Evolutionary conservation across 1,140 invertebrate species (phyloP).

Genomic region (Drosophila yakuba): DNA sequence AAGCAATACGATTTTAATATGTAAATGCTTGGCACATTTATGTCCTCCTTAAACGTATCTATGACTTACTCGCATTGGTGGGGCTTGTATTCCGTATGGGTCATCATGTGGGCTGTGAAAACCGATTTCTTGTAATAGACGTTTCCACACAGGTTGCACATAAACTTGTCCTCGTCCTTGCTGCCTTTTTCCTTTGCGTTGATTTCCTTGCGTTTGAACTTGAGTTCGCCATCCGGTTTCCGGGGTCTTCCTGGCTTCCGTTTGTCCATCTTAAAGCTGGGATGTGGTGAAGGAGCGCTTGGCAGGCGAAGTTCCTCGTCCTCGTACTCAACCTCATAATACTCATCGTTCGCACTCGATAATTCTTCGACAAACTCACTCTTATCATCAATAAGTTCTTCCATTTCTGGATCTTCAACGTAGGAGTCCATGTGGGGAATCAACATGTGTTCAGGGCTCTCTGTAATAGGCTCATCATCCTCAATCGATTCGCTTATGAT

Average conservation of each 20-base stretch:
- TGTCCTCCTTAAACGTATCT: not conserved
- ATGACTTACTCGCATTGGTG: slow-evolving; percentile 78
- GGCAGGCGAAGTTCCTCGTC: slow-evolving; percentile 41
- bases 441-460: not conserved
- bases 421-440: slow-evolving; percentile 28
- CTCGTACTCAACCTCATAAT: slow-evolving; percentile 26
- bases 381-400: slow-evolving; percentile 18
- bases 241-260: slow-evolving; percentile 50
- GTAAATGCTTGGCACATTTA: not conserved
- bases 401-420: slow-evolving; percentile 1
- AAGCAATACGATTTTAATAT: not conserved
- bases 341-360: slow-evolving; percentile 8
- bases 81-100: slow-evolving; percentile 71
- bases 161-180: slow-evolving; percentile 17
- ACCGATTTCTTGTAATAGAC: slow-evolving; percentile 59
- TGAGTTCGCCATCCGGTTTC: slow-evolving; percentile 57
- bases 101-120: slow-evolving; percentile 66
- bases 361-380: slow-evolving; percentile 17
- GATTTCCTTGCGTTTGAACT: slow-evolving; percentile 45
- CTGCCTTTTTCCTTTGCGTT: not conserved
- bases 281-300: slow-evolving; percentile 34
- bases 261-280: slow-evolving; percentile 17
- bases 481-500: slow-evolving; percentile 3
- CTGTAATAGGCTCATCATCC: not conserved
- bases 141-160: slow-evolving; percentile 73